Evolutionary conservation across 2,888 invertebrate genomes (phyloP).

Genomic region (Diadegma fenestrale): DNA sequence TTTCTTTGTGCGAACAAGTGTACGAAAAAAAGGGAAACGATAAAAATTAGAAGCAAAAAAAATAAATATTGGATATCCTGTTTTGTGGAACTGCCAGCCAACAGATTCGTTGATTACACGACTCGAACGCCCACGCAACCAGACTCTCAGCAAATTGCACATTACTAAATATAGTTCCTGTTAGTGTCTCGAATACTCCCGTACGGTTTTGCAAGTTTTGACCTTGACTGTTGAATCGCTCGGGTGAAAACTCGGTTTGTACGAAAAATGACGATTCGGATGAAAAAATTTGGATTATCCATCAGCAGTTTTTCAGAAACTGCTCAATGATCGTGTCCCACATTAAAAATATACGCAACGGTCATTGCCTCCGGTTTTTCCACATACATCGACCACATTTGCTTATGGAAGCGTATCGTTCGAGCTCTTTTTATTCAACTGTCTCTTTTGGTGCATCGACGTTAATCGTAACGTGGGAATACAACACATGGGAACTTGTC

Average conservation of each 20-base stretch:
- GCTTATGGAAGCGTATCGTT: constrained; percentile 46
- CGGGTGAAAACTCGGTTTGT: neutral
- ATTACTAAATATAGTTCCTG: constrained; percentile 68
- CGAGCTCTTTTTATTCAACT: constrained; percentile 1
- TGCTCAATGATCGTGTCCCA: neutral
- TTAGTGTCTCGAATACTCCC: constrained; percentile 34
- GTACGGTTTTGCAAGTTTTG: constrained; percentile 26
- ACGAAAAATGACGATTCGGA: neutral
- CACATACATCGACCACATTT: constrained; percentile 16
- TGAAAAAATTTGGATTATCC: neutral
- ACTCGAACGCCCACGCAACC: constrained; percentile 55
- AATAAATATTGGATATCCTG: constrained; percentile 52
- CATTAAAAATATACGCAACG: neutral
- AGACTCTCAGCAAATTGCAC: constrained; percentile 65
- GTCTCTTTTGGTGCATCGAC: constrained; percentile 51
- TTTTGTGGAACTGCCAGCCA: constrained; percentile 61
- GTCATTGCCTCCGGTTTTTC: constrained; percentile 26
- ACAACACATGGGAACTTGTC: constrained; percentile 53
- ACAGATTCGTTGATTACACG: constrained; percentile 62
- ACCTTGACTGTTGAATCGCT: constrained; percentile 59
- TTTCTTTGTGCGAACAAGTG: neutral
- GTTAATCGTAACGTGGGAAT: constrained; percentile 62
- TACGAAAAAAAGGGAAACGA: neutral
- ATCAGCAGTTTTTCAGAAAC: neutral
- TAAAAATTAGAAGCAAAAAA: constrained; percentile 1